Percentiles rank a stretch among this genome's conserved stretches.
Conservation (phyloP, 2,113 vertebrate genomes). For the Asarcornis scutulata region DNA sequence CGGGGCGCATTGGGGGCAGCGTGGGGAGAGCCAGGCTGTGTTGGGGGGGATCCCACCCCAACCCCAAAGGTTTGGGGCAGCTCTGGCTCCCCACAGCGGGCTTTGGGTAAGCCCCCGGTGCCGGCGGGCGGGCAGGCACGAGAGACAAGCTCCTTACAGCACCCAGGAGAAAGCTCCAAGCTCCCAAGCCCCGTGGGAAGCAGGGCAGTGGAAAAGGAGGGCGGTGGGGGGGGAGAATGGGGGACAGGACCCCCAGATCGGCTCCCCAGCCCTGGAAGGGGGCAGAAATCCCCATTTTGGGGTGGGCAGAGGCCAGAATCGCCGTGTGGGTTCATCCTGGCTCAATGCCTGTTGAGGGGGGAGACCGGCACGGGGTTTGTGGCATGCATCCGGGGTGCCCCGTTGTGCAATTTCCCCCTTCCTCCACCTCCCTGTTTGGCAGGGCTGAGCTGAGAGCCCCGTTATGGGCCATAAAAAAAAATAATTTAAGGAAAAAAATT, state of each 20-base stretch:
- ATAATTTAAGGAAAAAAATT: too few relatives aligned
- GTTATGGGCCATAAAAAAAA: too few relatives aligned
- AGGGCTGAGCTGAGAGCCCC: too few relatives aligned
- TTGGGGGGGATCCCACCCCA: rapidly evolving
- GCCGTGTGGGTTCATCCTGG: rapidly evolving
- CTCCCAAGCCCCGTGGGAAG: not conserved
- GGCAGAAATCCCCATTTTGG: not conserved
- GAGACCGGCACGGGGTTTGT: rapidly evolving
- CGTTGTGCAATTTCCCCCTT: not conserved
- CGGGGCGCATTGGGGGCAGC: not conserved
- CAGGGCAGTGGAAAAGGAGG: not conserved
- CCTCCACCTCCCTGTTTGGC: too few relatives aligned
- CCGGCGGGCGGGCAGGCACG: not conserved
- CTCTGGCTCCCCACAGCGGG: not conserved
- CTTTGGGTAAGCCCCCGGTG: not conserved
- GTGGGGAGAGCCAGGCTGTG: not conserved
- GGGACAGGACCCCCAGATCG: not conserved
- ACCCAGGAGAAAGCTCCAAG: not conserved
- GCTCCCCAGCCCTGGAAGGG: not conserved
- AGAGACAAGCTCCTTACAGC: not conserved
- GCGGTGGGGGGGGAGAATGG: not conserved
- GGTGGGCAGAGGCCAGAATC: too few relatives aligned
- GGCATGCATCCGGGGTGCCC: not conserved
- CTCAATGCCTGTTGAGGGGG: not conserved
- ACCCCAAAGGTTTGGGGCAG: not conserved